phyloP scores from a whole-genome alignment of 2,888 invertebrate species.

The Argyra leucocephala region DNA sequence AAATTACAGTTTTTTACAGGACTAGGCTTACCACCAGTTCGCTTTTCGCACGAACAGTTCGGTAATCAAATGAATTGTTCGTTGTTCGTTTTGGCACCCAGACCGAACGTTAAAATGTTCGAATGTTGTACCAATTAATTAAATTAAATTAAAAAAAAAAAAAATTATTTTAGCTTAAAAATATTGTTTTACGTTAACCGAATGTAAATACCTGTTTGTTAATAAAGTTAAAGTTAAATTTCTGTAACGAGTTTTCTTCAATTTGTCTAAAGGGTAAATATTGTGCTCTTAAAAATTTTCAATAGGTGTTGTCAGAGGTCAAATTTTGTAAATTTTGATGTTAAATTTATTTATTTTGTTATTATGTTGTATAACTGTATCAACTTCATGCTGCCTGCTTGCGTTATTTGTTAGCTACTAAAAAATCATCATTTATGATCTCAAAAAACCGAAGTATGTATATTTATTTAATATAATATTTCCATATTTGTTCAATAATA shows the following conservation, averaged over 20 bases:
- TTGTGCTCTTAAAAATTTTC: conserved; percentile 1
- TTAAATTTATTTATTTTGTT: conserved; percentile 1
- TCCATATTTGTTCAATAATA: background rate
- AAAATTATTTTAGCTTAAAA: too few relatives aligned
- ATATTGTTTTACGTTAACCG: too few relatives aligned
- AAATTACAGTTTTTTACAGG: too few relatives aligned
- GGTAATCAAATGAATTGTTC: conserved; percentile 9
- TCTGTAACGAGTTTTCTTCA: conserved; percentile 5
- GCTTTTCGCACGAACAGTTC: conserved; percentile 1
- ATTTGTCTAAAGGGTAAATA: conserved; percentile 7
- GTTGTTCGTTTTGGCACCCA: conserved; percentile 9
- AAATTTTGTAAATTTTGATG: conserved; percentile 8
- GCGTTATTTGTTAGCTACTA: too few relatives aligned
- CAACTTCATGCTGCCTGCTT: conserved; percentile 5
- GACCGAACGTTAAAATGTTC: conserved; percentile 8
- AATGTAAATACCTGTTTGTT: too few relatives aligned
- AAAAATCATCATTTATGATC: background rate
- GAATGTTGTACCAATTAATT: conserved; percentile 4
- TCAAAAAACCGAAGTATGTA: conserved; percentile 7
- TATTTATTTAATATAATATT: conserved; percentile 7
- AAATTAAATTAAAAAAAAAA: background rate
- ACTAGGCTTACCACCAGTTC: conserved; percentile 7
- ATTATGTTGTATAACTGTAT: background rate
- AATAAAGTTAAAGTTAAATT: background rate
- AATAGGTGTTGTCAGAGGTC: background rate